phyloP scores from a whole-genome alignment of 2,888 invertebrate genomes.

The Apotomis betuletana region DNA sequence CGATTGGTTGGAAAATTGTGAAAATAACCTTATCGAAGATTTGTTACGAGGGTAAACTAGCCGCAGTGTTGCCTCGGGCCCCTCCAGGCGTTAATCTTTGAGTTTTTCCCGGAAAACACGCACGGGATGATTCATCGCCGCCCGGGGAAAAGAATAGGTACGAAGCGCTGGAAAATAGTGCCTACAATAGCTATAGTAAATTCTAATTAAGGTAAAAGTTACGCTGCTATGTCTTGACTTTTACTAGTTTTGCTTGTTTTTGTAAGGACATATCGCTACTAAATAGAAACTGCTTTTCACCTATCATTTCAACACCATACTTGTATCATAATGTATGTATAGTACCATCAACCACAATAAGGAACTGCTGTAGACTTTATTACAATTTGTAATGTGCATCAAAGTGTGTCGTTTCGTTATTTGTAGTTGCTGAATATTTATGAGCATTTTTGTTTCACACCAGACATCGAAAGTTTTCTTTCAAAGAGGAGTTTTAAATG shows the following conservation, averaged over 20 bases:
- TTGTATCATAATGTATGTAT: background rate
- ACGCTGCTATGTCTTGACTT: constrained; percentile 7
- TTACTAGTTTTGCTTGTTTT: constrained; percentile 5
- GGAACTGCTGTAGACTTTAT: too few species aligned
- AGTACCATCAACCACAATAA: too few species aligned
- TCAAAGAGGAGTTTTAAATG: background rate
- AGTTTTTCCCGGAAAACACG: constrained; percentile 62
- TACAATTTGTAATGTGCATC: too few species aligned
- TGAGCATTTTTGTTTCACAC: background rate
- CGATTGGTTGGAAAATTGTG: constrained; percentile 28
- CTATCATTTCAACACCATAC: background rate
- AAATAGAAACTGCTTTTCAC: constrained; percentile 1
- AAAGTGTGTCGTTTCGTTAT: too few species aligned
- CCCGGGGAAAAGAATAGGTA: constrained; percentile 30
- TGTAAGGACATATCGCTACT: background rate
- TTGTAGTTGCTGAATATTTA: background rate
- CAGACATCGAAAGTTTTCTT: background rate
- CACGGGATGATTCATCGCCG: constrained; percentile 64
- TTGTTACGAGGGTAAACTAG: constrained; percentile 32
- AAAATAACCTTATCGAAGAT: constrained; percentile 28
- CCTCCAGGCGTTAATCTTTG: constrained; percentile 61
- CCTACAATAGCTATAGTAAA: constrained; percentile 5
- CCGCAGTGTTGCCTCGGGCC: constrained; percentile 38
- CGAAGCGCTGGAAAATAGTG: constrained; percentile 21
- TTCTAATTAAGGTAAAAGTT: constrained; percentile 6